Evolutionary conservation across 2,113 vertebrate genomes (phyloP).

Genomic region (Thymallus thymallus): DNA sequence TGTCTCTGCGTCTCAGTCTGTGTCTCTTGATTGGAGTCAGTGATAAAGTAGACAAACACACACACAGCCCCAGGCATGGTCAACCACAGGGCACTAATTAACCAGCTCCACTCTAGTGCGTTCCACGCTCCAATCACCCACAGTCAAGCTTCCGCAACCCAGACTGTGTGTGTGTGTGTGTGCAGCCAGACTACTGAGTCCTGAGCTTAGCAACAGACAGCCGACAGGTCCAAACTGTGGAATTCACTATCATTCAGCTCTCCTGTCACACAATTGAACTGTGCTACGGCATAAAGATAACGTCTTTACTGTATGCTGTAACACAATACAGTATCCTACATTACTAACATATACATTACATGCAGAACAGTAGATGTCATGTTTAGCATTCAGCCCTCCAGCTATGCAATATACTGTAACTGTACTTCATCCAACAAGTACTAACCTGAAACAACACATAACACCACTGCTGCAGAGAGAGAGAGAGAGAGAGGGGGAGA

Average conservation of each 20-base stretch:
- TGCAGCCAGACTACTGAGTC: not conserved
- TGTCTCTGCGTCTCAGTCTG: too few relatives aligned
- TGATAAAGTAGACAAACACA: too few relatives aligned
- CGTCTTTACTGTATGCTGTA: not conserved
- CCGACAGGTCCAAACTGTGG: not conserved
- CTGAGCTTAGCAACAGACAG: not conserved
- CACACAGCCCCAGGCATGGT: slow-evolving; percentile 27
- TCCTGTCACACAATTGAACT: not conserved
- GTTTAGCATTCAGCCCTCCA: not conserved
- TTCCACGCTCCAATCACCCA: slow-evolving; percentile 7
- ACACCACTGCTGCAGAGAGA: not conserved
- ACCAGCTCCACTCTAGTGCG: slow-evolving; percentile 41
- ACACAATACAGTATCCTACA: not conserved
- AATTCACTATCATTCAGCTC: not conserved
- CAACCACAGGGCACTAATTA: slow-evolving; percentile 53
- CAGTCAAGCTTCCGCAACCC: not conserved
- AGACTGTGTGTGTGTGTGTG: too few relatives aligned
- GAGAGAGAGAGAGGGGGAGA: too few relatives aligned
- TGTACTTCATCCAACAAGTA: not conserved
- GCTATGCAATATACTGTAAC: not conserved
- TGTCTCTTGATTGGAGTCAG: too few relatives aligned
- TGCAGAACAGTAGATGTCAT: too few relatives aligned
- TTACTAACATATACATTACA: not conserved
- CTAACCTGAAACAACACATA: not conserved
- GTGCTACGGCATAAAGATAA: too few relatives aligned